A percentile compares a stretch with the other conserved stretches of the same genome.
These are phyloP conservation scores for Parauchenoglanis ngamensis DNA, from an alignment of 2,797 vertebrate species.

Conservation along the genomic window DNA sequence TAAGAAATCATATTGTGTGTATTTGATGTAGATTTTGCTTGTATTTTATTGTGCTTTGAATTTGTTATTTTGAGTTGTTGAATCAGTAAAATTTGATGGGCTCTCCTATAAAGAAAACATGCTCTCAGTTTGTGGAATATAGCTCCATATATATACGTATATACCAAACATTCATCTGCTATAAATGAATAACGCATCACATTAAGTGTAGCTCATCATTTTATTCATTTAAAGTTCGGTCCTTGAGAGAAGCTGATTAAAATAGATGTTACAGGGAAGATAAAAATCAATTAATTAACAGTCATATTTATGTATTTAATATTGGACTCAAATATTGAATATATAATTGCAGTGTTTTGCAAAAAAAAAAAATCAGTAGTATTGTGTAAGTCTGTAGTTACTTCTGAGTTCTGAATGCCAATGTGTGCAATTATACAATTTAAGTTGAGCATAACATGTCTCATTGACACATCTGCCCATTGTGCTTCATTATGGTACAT, in stretches of 20 bases:
- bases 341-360: neutral
- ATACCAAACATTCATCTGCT: neutral
- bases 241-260: neutral
- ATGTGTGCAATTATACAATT: neutral
- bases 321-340: neutral
- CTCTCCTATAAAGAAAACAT: neutral
- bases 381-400: neutral
- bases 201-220: neutral
- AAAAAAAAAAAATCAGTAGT: neutral
- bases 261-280: neutral
- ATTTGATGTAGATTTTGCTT: neutral
- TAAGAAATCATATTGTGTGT: neutral
- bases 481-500: conserved; percentile 23
- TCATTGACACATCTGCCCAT: conserved; percentile 42
- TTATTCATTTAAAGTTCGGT: neutral
- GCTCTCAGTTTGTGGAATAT: neutral
- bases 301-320: neutral
- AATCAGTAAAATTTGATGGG: neutral
- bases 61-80: neutral
- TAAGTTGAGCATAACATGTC: conserved; percentile 40
- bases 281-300: neutral
- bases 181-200: neutral
- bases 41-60: neutral
- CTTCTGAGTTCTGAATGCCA: neutral
- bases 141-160: neutral